These are phyloP conservation scores for Ochropleura plecta DNA, from an alignment of 2,888 invertebrate genomes.

Conservation along the genomic window DNA sequence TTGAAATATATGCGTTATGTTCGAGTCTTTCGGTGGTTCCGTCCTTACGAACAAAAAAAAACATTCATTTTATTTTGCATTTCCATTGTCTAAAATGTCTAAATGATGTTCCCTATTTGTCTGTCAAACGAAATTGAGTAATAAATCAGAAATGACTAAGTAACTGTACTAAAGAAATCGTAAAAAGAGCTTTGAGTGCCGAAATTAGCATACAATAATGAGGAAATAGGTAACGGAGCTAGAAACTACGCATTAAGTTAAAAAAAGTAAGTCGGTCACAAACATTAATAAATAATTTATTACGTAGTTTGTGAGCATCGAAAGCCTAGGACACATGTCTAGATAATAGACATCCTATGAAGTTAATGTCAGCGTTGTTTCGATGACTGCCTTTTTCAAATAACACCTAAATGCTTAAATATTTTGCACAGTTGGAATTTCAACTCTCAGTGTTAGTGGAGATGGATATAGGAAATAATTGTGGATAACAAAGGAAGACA, in stretches of 20 bases:
- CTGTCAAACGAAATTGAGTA: constrained; percentile 26
- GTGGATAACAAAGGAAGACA: not conserved
- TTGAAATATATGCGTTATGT: constrained; percentile 84
- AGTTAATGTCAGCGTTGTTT: not conserved
- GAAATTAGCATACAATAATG: constrained; percentile 39
- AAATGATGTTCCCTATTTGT: not conserved
- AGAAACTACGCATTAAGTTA: not conserved
- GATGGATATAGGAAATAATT: not conserved
- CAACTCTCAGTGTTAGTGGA: not conserved
- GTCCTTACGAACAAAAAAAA: constrained; percentile 74
- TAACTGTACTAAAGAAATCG: constrained; percentile 3
- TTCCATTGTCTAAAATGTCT: constrained; percentile 7
- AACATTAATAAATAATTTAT: not conserved
- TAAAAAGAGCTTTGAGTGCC: constrained; percentile 25
- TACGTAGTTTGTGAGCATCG: not conserved
- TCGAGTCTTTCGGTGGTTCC: constrained; percentile 87
- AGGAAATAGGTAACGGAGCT: not conserved
- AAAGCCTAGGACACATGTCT: not conserved
- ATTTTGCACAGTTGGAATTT: too few species aligned
- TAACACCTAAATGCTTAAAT: not conserved
- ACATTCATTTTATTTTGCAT: not conserved
- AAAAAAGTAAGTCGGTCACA: not conserved
- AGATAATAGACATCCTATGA: not conserved
- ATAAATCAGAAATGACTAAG: constrained; percentile 16
- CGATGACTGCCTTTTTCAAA: not conserved